A percentile compares a stretch with the other conserved stretches of the same genome.
Conservation (phyloP, 2,797 vertebrate species). For the Fringilla coelebs region DNA sequence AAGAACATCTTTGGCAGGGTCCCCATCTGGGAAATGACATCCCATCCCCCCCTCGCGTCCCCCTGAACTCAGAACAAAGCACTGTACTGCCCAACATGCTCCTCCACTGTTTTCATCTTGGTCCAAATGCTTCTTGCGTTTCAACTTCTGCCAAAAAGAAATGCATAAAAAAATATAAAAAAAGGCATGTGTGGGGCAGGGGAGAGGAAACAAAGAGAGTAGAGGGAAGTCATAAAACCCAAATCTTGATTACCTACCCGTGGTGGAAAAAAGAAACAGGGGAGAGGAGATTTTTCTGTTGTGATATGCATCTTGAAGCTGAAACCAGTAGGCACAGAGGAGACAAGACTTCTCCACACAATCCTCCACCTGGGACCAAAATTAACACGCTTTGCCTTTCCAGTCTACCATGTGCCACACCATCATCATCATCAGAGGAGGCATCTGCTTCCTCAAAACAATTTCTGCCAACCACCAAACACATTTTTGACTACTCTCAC, state of each 20-base stretch:
- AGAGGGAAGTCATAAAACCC: slow-evolving; percentile 32
- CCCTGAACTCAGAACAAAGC: slow-evolving; percentile 72
- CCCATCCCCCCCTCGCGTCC: not conserved
- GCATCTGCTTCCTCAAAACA: not conserved
- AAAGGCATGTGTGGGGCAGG: slow-evolving; percentile 38
- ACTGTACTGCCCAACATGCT: slow-evolving; percentile 68
- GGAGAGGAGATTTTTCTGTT: slow-evolving; percentile 1
- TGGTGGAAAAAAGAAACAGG: not conserved
- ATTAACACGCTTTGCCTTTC: not conserved
- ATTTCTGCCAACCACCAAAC: not conserved
- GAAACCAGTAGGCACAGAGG: not conserved
- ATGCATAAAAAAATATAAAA: slow-evolving; percentile 50
- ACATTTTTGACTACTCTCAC: not conserved
- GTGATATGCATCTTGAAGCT: not conserved
- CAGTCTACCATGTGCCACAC: not conserved
- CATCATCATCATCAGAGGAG: not conserved
- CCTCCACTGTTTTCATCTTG: slow-evolving; percentile 75
- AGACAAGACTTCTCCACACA: not conserved
- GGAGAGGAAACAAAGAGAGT: slow-evolving; percentile 21
- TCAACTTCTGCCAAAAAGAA: slow-evolving; percentile 77
- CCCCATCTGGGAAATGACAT: slow-evolving; percentile 52
- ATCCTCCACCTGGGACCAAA: not conserved
- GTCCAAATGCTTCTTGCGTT: slow-evolving; percentile 71
- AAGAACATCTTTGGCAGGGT: slow-evolving; percentile 50
- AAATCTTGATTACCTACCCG: slow-evolving; percentile 38